Base-by-base conservation (phyloP, 2,888 invertebrate species). In the Drosophila pegasa region DNA sequence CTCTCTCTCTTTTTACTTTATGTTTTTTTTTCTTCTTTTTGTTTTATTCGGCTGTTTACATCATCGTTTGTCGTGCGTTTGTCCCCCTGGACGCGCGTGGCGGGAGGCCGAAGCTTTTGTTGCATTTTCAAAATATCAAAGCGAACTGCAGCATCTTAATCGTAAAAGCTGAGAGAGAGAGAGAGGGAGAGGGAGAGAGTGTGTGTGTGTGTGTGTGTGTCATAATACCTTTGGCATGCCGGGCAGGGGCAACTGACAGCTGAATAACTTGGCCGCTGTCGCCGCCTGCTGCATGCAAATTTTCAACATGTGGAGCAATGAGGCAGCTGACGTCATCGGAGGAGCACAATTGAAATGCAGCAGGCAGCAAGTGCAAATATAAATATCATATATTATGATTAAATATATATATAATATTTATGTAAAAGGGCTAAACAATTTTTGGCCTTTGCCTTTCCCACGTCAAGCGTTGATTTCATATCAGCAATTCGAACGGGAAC, bases 211-310 rank as follows among this genome's bases (percentile, higher is more conserved):
- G 45, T 57, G 57, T 47, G 81, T 87, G 71, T 87, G 88, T 87
- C 89, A 87, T 89, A 89, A 85, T 83, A 76, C 62, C 71, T 68
- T 73, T 71, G 75, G 66, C 78, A 80, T 79, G 83, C 61, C 50
- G 35, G 27, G 83, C 61, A 41, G 35, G 27, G 7, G 31, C 37
- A 16, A 25, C 37, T 60, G 63, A 33, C 27, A 41, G 47, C 63
- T 62, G 40, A 27, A 48, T 48, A 33, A 45, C 33, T 22, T 29
- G 51, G 41, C 59, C 47, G 51, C 35, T 16, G n/a, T n/a, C n/a
- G n/a, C n/a, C n/a, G 43, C 58, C 58, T 56, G 62, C 57, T 73
- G 80, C 80, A 80, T 82, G 82, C 82, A 87, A 82, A 82, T 82
- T 82, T 83, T 64, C 47, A 37, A 61, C 78, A 82, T 75, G 25